Evolutionary conservation across 2,888 invertebrate species (phyloP).

Genomic region (Caenorhabditis sinica): DNA sequence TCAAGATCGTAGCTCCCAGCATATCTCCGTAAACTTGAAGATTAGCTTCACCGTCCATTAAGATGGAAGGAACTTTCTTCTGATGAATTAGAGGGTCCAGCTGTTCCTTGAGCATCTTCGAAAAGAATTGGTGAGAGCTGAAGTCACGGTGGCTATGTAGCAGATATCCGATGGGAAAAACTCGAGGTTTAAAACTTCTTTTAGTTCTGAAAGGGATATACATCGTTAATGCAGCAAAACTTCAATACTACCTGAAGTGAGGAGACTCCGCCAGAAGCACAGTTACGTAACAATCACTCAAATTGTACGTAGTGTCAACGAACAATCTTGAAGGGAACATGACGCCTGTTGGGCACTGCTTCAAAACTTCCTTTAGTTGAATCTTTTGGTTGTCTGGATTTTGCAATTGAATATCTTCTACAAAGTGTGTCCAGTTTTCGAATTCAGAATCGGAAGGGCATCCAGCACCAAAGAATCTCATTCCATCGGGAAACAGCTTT

Average conservation of each 20-base stretch:
- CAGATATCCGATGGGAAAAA: background rate
- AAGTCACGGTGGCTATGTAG: background rate
- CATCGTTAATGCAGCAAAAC: background rate
- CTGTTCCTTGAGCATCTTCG: background rate
- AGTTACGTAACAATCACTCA: background rate
- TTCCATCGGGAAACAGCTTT: background rate
- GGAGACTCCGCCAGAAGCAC: background rate
- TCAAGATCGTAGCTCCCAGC: background rate
- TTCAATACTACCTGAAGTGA: background rate
- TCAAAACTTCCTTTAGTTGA: background rate
- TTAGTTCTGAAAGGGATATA: background rate
- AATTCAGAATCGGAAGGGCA: background rate
- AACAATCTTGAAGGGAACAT: background rate
- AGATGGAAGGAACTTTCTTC: background rate
- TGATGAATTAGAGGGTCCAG: background rate
- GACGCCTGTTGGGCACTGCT: background rate
- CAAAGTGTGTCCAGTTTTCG: background rate
- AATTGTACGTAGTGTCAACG: background rate
- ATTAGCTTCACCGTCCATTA: background rate
- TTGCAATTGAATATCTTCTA: background rate
- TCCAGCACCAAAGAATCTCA: background rate
- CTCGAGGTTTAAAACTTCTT: background rate
- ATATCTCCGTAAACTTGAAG: background rate
- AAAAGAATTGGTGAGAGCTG: background rate
- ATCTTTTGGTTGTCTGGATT: background rate